These are phyloP conservation scores for Dendropsophus ebraccatus DNA, from an alignment of 2,113 vertebrate species.

Conservation along the genomic window DNA sequence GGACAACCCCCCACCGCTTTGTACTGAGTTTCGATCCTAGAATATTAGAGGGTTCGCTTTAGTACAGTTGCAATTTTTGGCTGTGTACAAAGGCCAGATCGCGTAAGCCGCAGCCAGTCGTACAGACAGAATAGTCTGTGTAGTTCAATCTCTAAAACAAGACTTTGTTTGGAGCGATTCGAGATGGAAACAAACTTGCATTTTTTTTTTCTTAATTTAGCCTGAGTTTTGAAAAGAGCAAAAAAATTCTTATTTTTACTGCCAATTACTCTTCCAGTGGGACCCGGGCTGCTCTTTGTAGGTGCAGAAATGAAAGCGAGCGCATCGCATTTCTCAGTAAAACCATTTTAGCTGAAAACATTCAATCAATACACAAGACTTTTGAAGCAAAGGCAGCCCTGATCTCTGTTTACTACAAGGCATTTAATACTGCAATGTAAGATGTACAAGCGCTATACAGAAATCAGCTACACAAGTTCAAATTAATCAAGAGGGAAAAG, in stretches of 20 bases:
- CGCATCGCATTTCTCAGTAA: not conserved
- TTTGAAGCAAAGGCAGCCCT: not conserved
- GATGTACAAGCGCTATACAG: not conserved
- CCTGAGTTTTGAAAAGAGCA: not conserved
- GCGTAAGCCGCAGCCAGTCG: not conserved
- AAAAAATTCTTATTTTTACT: not conserved
- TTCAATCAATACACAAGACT: constrained; percentile 2
- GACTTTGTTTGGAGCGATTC: not conserved
- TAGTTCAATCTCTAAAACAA: constrained; percentile 8
- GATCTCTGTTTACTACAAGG: not conserved
- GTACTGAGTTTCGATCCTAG: not conserved
- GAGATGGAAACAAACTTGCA: constrained; percentile 5
- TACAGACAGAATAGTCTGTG: not conserved
- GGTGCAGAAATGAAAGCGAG: not conserved
- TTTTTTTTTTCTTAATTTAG: not conserved
- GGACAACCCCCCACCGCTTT: not conserved
- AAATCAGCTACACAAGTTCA: not conserved
- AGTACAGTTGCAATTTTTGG: not conserved
- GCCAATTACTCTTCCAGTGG: not conserved
- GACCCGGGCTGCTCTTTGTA: not conserved
- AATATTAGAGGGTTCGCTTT: not conserved
- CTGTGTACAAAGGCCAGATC: not conserved
- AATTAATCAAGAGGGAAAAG: not conserved
- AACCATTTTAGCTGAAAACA: constrained; percentile 5
- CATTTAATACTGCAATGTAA: not conserved